Evolutionary conservation across 2,113 vertebrate genomes (phyloP).

Genomic region (Macrotis lagotis): DNA sequence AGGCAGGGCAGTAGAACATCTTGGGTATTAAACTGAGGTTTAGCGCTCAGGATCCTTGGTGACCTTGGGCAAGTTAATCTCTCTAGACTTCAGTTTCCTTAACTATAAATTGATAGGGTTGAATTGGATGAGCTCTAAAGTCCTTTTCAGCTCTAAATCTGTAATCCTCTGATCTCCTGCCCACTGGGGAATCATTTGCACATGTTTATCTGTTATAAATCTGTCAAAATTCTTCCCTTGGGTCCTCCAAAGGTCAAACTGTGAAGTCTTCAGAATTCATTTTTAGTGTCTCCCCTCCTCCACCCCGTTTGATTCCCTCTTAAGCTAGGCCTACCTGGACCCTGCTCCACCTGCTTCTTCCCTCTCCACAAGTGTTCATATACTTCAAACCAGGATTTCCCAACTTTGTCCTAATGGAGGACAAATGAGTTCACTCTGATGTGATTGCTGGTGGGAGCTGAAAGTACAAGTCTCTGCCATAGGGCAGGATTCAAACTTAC

Average conservation of each 20-base stretch:
- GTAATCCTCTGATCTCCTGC: background rate
- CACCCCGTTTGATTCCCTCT: background rate
- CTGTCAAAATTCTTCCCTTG: background rate
- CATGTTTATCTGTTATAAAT: background rate
- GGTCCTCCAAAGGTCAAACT: constrained; percentile 36
- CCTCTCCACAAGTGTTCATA: background rate
- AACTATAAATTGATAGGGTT: background rate
- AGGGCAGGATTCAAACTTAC: background rate
- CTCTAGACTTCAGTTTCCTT: background rate
- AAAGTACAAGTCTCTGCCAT: background rate
- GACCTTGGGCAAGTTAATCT: background rate
- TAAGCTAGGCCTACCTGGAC: background rate
- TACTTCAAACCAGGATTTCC: background rate
- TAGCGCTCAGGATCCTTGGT: background rate
- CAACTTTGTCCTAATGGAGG: background rate
- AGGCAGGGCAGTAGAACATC: background rate
- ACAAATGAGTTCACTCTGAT: background rate
- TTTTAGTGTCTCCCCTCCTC: background rate
- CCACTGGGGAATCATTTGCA: background rate
- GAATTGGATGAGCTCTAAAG: background rate
- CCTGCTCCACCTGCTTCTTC: background rate
- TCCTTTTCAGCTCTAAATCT: background rate
- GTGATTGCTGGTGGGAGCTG: background rate
- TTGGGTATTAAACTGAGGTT: background rate
- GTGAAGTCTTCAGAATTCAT: background rate